phyloP scores from a whole-genome alignment of 2,113 vertebrate genomes.

The Verasper variegatus region DNA sequence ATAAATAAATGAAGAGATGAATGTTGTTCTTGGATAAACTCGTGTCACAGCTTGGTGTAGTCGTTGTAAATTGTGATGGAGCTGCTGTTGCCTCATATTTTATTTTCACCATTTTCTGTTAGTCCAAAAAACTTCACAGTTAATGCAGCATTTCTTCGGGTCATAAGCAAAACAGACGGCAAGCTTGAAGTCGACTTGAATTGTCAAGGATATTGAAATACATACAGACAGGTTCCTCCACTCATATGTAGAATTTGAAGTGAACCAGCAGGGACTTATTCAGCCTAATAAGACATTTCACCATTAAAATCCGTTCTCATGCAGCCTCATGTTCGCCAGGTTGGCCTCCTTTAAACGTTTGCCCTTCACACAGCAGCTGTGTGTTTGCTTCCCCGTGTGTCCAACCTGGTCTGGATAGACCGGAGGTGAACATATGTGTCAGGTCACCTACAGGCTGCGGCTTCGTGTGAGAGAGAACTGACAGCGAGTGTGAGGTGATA shows the following conservation, averaged over 20 bases:
- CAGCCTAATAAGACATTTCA: background rate
- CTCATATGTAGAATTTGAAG: background rate
- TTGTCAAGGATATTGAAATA: background rate
- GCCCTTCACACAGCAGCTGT: slow-evolving; percentile 5
- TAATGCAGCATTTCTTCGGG: background rate
- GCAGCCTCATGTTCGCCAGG: slow-evolving; percentile 14
- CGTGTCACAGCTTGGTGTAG: background rate
- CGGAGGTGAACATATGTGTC: slow-evolving; percentile 49
- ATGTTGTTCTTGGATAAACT: background rate
- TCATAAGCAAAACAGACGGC: background rate
- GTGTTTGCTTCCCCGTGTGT: slow-evolving; percentile 1
- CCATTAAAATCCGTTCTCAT: background rate
- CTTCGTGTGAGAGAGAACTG: slow-evolving; percentile 43
- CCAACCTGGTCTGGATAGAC: slow-evolving; percentile 1
- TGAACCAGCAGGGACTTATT: background rate
- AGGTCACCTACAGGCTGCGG: slow-evolving; percentile 49
- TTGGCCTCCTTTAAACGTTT: background rate
- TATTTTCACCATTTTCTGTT: background rate
- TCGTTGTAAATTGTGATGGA: background rate
- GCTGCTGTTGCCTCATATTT: background rate
- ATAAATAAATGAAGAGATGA: background rate
- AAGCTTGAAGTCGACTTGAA: background rate
- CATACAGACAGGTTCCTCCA: background rate
- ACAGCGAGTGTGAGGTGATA: slow-evolving; percentile 71
- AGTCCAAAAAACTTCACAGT: background rate